Evolutionary conservation across 2,888 invertebrate species (phyloP), one percentile per base, ranked within the genome.

Genomic region (Leuctra nigra): DNA sequence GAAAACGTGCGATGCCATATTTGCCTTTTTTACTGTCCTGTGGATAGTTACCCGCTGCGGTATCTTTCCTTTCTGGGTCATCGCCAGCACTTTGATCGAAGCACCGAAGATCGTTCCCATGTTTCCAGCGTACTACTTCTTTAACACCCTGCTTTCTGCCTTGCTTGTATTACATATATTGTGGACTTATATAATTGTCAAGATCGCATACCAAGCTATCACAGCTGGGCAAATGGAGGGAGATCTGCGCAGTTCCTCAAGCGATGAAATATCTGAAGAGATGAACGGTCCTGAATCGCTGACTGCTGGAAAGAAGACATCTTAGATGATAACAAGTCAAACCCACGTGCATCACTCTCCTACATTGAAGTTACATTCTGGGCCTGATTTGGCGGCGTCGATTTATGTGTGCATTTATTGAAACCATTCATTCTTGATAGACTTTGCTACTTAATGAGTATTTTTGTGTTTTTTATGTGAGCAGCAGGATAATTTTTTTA

Each of bases 61-160:
- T 46, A 80, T 94, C 61, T 98, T 83, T 74, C 98, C 98, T 50
- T 84, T 86, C 68, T 55, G 46, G 55, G 39, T 58, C 20, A 23
- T 68, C 73, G 77, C 62, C 70, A 92, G 91, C 68, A 88, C 94
- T 35, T 78, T 87, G 29, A 82, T 93, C 67, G 85, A 91, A 57
- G 93, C 93, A 22, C 88, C 92, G 22, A 82, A 79, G 70, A 77
- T 93, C 62, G 77, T 92, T 59, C 87, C 90, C 14, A 89, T 93
- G 88, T 94, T 92, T 73, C 87, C 93, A 39, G 94, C 92, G 35
- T 94, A 94, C 73, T 94, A 91, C 72, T 89, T 97, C 68, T 94
- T 96, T 75, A 94, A 95, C 75, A 77, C 85, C 22, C 77, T 97
- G 67, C 78, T 96, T 55, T 80, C 84, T 61, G 74, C 91, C 64